Conservation (phyloP, 2,888 invertebrate species). For the Yponomeuta evonymella region DNA sequence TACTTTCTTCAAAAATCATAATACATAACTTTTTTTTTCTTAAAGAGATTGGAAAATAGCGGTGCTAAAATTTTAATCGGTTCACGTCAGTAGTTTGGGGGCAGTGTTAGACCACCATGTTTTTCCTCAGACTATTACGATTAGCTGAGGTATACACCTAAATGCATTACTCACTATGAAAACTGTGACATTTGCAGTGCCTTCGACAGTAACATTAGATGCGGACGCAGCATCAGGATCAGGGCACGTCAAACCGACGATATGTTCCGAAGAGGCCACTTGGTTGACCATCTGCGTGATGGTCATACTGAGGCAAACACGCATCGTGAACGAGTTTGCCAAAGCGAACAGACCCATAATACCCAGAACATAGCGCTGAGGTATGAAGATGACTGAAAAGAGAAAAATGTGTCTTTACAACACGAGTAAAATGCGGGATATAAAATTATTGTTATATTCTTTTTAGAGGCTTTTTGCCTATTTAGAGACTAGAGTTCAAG, state of each 20-base stretch:
- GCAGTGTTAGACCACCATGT: no score
- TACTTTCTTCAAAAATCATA: no score
- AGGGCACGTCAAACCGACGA: conserved; percentile 71
- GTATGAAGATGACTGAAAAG: conserved; percentile 75
- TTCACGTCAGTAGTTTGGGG: no score
- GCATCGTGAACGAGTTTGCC: conserved; percentile 83
- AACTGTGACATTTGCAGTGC: conserved; percentile 4
- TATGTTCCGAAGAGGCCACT: conserved; percentile 42
- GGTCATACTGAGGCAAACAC: conserved; percentile 82
- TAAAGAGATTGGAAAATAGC: no score
- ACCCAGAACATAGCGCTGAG: conserved; percentile 81
- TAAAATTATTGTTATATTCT: no score
- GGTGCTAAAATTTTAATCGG: no score
- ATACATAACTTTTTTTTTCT: no score
- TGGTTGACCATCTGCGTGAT: conserved; percentile 80
- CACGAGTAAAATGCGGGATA: no score
- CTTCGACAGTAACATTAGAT: conserved; percentile 4
- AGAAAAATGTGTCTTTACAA: neutral
- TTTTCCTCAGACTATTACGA: no score
- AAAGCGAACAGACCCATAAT: conserved; percentile 82
- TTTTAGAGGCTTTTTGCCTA: no score
- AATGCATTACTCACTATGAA: neutral
- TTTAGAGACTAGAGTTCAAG: no score
- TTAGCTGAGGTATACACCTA: no score
- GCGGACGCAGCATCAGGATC: conserved; percentile 31